phyloP scores from a whole-genome alignment of 1,140 invertebrate species.

The Scylla paramamosain region DNA sequence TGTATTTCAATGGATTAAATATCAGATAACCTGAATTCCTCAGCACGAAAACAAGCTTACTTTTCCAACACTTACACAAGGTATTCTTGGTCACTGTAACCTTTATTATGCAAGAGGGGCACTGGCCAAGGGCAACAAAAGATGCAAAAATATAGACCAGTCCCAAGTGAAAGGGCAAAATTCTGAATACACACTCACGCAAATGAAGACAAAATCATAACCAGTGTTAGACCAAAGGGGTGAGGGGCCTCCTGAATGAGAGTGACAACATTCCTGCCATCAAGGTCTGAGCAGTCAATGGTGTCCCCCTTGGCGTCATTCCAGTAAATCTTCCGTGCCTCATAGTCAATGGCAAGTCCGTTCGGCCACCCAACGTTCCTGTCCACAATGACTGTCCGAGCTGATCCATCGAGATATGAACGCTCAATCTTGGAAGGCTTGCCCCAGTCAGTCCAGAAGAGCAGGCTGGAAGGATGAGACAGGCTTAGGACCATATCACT shows the following conservation, averaged over 20 bases:
- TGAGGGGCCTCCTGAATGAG: slow-evolving; percentile 89
- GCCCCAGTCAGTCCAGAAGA: slow-evolving; percentile 98
- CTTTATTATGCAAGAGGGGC: too few species aligned
- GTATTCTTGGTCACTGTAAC: too few species aligned
- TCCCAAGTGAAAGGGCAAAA: too few species aligned
- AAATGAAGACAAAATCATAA: slow-evolving; percentile 42
- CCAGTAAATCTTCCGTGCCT: slow-evolving; percentile 95
- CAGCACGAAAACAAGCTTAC: too few species aligned
- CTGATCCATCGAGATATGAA: slow-evolving; percentile 91
- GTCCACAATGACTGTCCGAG: slow-evolving; percentile 87
- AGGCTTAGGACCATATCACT: too few species aligned
- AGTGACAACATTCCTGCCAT: slow-evolving; percentile 86
- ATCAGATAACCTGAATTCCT: too few species aligned
- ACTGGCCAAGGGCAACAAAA: too few species aligned
- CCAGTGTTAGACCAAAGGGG: slow-evolving; percentile 90
- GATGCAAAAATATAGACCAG: too few species aligned
- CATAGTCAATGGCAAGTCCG: slow-evolving; percentile 94
- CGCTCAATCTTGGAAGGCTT: slow-evolving; percentile 91
- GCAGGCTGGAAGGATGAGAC: slow-evolving; percentile 83
- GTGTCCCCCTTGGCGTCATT: slow-evolving; percentile 96
- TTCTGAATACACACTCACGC: not conserved
- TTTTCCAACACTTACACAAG: too few species aligned
- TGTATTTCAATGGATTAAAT: too few species aligned
- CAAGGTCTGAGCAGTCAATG: slow-evolving; percentile 94
- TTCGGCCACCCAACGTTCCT: slow-evolving; percentile 96